Evolutionary conservation across 2,113 vertebrate species (phyloP).

Genomic region (Acrocephalus arundinaceus): DNA sequence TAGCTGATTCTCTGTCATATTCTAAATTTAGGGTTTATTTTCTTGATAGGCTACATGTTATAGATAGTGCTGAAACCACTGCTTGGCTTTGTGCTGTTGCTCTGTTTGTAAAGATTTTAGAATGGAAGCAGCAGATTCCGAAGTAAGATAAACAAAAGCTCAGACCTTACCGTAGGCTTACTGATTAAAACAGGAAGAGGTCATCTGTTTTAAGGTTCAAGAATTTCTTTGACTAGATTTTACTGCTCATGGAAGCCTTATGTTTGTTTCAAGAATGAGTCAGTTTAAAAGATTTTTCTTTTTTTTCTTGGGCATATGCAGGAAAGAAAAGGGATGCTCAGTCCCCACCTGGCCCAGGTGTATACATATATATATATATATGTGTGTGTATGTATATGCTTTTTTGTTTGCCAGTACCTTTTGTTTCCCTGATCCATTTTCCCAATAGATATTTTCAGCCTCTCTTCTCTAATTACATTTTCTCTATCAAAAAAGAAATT

Average conservation of each 20-base stretch:
- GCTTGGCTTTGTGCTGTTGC: background rate
- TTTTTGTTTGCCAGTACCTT: background rate
- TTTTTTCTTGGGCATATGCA: background rate
- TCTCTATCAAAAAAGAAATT: background rate
- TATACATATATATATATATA: too few species aligned
- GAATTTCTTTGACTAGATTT: background rate
- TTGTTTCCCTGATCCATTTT: background rate
- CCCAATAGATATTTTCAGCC: background rate
- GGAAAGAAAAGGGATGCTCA: background rate
- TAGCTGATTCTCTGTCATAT: background rate
- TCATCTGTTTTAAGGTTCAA: background rate
- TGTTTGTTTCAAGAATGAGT: background rate
- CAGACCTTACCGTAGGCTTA: background rate
- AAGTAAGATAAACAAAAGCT: slow-evolving; percentile 3
- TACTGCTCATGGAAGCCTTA: background rate
- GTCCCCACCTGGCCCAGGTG: background rate
- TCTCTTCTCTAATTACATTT: background rate
- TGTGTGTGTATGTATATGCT: too few species aligned
- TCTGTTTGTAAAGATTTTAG: background rate
- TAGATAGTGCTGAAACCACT: background rate
- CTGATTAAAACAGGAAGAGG: background rate
- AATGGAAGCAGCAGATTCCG: background rate
- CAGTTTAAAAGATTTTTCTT: background rate
- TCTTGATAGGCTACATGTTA: background rate
- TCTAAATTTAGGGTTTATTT: slow-evolving; percentile 27